Base-by-base conservation (phyloP, 2,888 invertebrate species). In the Cantharis rustica region DNA sequence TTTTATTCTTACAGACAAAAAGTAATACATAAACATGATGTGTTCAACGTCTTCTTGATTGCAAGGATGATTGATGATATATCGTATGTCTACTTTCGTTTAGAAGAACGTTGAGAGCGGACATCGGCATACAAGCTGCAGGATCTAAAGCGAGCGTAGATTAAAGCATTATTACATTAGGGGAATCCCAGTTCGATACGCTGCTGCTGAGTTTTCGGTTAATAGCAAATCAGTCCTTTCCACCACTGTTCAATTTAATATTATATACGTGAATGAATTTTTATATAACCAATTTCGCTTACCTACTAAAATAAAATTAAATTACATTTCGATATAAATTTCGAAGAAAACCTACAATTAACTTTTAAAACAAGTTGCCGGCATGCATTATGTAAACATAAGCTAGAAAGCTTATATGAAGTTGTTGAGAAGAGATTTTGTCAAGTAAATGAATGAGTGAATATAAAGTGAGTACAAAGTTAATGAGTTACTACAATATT, bases 91-190 rank as follows among this genome's bases (percentile, higher is more conserved):
- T 84, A 82, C 80, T 75, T 83, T 83, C 82, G 84, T 84, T 82
- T 81, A 82, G 82, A 82, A 80, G 81, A 81, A 79, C 80, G 81
- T 68, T 75, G 81, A 80, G 80, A 79, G 80, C 83, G 84, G 84
- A 84, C 85, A 85, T 84, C 83, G 85, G 84, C 84, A 84, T 85
- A 85, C 84, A 85, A 84, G 85, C 85, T 84, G 84, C 82, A 82
- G 83, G 81, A 83, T 84, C 82, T 82, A 80, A 82, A 84, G 82
- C 84, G 84, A 84, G 83, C 83, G 83, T 82, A 85, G 85, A 86
- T 86, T 85, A 85, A 85, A 85, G 84, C 85, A 84, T 85, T 86
- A 85, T 86, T 86, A 85, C 85, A 85, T 85, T 85, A 85, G 84
- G 84, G 85, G 84, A 84, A 85, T 84, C 83, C 84, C 83, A 80